phyloP scores from a whole-genome alignment of 2,888 invertebrate species.

The Sinelater perroti region DNA sequence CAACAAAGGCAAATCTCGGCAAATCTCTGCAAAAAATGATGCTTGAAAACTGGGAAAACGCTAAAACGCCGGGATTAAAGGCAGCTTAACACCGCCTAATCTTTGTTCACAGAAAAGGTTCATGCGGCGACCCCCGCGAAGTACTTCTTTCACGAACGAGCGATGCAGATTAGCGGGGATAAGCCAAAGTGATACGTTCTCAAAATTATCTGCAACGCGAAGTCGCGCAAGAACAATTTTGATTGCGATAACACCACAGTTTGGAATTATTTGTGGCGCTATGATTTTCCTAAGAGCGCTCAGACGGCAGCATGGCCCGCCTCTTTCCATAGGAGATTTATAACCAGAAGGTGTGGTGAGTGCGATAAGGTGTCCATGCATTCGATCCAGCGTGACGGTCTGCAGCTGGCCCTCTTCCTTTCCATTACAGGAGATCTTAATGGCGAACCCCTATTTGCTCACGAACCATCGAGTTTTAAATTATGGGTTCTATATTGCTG shows the following conservation, averaged over 20 bases:
- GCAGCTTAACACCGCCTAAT: conserved; percentile 10
- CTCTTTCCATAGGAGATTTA: conserved; percentile 6
- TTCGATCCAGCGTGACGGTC: conserved; percentile 4
- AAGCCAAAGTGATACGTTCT: conserved; percentile 13
- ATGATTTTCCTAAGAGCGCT: too few relatives aligned
- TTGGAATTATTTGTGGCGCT: too few relatives aligned
- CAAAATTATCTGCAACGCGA: too few relatives aligned
- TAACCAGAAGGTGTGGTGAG: neutral
- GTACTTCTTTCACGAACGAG: conserved; percentile 4
- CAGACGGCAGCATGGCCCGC: too few relatives aligned
- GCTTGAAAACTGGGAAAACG: neutral
- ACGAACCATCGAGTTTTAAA: too few relatives aligned
- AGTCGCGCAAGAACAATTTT: too few relatives aligned
- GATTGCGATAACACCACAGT: too few relatives aligned
- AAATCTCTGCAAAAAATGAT: too few relatives aligned
- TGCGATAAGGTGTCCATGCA: conserved; percentile 3
- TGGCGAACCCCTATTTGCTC: conserved; percentile 8
- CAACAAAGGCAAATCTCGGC: too few relatives aligned
- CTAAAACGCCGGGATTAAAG: conserved; percentile 7
- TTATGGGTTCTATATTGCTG: too few relatives aligned
- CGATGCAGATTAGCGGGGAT: conserved; percentile 6
- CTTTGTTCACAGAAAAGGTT: conserved; percentile 11
- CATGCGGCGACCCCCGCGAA: conserved; percentile 1
- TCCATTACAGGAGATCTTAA: conserved; percentile 8
- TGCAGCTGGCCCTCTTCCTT: conserved; percentile 13